Conservation (phyloP, 2,888 invertebrate species). For the Coenonympha arcania region DNA sequence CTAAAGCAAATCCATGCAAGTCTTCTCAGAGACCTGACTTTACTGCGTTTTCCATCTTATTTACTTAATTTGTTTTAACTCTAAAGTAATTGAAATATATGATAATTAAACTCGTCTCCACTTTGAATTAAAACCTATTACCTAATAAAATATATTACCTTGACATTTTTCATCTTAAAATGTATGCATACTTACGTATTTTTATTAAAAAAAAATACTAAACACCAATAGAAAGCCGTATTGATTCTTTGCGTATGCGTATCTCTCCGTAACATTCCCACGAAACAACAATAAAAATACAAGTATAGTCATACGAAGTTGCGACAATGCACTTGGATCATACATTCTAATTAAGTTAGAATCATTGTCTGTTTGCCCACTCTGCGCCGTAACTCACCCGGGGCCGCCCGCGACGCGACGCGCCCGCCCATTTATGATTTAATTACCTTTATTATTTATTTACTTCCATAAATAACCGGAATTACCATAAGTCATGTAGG, state of each 20-base stretch:
- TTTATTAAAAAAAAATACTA: background rate
- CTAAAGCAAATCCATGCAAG: too few species aligned
- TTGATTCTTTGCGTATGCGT: background rate
- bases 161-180: too few species aligned
- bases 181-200: too few species aligned
- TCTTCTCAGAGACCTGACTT: too few species aligned
- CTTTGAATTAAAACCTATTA: too few species aligned
- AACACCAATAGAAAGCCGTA: background rate
- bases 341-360: slow-evolving; percentile 10
- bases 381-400: slow-evolving; percentile 5
- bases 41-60: too few species aligned
- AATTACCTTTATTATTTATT: slow-evolving; percentile 25
- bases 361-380: slow-evolving; percentile 6
- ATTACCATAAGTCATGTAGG: background rate
- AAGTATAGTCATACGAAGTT: background rate
- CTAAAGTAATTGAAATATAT: too few species aligned
- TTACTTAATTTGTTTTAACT: too few species aligned
- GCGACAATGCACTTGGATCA: background rate
- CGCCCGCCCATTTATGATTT: slow-evolving; percentile 24
- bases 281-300: background rate
- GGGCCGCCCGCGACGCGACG: slow-evolving; percentile 10
- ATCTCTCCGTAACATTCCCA: background rate
- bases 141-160: too few species aligned
- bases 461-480: slow-evolving; percentile 11
- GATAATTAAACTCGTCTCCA: too few species aligned